A percentile compares a stretch with the other conserved stretches of the same genome.
These are phyloP conservation scores for Athalia rosae DNA, from an alignment of 2,888 invertebrate genomes.

Conservation along the genomic window DNA sequence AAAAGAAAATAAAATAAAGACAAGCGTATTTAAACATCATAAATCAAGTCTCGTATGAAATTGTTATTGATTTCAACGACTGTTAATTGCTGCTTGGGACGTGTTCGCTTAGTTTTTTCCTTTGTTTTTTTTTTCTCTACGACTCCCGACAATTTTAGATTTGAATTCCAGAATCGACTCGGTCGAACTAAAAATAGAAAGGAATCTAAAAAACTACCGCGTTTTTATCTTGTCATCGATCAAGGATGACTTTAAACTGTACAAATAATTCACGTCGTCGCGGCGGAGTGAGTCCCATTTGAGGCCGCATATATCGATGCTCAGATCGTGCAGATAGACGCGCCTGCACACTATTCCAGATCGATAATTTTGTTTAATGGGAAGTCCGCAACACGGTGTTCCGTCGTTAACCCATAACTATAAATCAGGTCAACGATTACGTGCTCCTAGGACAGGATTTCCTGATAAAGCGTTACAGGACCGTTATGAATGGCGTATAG, in stretches of 20 bases:
- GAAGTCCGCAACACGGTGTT: constrained; percentile 6
- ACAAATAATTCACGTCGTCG: no score
- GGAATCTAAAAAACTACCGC: background rate
- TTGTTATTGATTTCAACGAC: constrained; percentile 10
- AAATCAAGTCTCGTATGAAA: background rate
- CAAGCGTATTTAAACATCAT: background rate
- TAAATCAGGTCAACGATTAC: constrained; percentile 40
- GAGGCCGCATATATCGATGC: no score
- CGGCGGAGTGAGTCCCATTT: background rate
- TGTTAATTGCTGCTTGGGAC: background rate
- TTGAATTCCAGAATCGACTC: background rate
- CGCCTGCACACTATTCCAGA: background rate
- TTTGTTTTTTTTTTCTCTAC: background rate
- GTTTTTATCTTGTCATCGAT: constrained; percentile 13
- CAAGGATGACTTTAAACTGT: background rate
- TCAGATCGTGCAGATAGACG: background rate
- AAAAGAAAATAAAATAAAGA: background rate
- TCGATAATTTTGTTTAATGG: constrained; percentile 12
- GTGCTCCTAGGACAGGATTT: constrained; percentile 33
- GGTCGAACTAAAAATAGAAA: background rate
- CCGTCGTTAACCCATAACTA: constrained; percentile 31
- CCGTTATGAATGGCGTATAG: constrained; percentile 39
- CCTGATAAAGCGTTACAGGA: constrained; percentile 36
- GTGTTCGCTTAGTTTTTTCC: no score
- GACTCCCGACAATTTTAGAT: background rate